Evolutionary conservation across 35 echinoderm and acorn worm genomes (phyloP), one percentile per base, ranked within the genome.

Genomic region (Holothuria glaberrima): DNA sequence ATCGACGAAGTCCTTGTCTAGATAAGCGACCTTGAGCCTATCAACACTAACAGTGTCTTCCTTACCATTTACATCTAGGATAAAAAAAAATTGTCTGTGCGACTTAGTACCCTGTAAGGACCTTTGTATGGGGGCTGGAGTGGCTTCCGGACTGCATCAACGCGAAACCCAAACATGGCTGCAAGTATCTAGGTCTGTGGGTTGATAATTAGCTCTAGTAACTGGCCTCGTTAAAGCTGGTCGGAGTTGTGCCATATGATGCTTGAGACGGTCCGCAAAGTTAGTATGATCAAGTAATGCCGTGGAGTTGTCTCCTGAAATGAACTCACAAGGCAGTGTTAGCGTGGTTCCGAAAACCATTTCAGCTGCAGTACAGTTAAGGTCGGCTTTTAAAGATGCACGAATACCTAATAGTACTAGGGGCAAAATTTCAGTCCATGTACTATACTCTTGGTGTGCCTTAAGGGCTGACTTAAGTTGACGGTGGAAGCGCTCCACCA

Each of bases 381-480:
- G 34, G 61, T 94, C 92, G 9, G 14, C 67, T 50, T 94, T 90
- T 1, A 86, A 30, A 4, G 88, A 68, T 45, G 92, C 25, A 4
- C 69, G 63, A 48, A 94, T 94, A 13, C 92, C 80, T 6, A 94
- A 80, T 17, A 86, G 66, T 33, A 75, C 59, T 24, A 94, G 19
- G 1, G 92, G 92, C 16, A 90, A 50, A 28, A 21, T 20, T 83
- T 94, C 88, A 20, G 78, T 86, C 92, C 92, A 9, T 62, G 22
- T 0, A 48, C 1, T 26, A n/a, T n/a, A n/a, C n/a, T n/a, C n/a
- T n/a, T n/a, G n/a, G 20, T 12, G 48, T 21, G 81, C 38, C 56
- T 86, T 90, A 24, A 94, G 36, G 31, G 92, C n/a, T 13, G 88
- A 82, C 78, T 94, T 90, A 7, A 94, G 70, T 21, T 94, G 92